Conservation (phyloP, 53 echinoderm and acorn worm species). For the Holothuria scabra region DNA sequence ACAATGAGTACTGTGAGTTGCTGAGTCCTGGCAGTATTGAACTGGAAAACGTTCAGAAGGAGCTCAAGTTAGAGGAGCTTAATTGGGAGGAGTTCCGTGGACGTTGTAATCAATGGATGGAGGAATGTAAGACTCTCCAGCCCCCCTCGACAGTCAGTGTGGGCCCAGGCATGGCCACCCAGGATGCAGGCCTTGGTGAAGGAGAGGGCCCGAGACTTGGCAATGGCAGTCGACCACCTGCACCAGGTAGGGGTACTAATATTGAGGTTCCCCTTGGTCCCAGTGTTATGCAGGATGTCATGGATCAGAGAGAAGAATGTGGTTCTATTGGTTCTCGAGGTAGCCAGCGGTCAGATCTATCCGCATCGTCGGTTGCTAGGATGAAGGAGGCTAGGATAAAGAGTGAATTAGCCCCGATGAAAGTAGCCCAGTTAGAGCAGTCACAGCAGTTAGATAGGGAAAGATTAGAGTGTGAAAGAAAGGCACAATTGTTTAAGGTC, state of each 20-base stretch:
- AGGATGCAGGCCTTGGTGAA: not conserved
- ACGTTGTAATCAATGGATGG: not conserved
- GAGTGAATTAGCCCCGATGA: slow-evolving; percentile 31
- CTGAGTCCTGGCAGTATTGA: not conserved
- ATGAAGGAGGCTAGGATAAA: slow-evolving; percentile 45
- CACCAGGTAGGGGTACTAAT: not conserved
- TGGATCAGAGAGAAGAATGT: no score
- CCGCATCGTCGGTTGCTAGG: slow-evolving; percentile 22
- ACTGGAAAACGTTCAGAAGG: not conserved
- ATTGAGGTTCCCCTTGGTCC: no score
- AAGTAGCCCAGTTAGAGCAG: slow-evolving; percentile 38
- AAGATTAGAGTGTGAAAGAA: slow-evolving; percentile 20
- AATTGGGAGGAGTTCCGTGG: slow-evolving; percentile 1
- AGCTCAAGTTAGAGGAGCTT: not conserved
- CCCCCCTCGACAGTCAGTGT: no score
- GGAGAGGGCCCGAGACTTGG: not conserved
- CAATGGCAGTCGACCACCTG: not conserved
- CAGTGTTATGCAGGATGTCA: no score
- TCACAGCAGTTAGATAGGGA: slow-evolving; percentile 38
- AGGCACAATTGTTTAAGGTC: not conserved
- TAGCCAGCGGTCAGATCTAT: not conserved
- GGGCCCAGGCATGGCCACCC: not conserved
- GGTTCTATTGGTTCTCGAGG: no score
- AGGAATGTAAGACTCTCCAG: not conserved
- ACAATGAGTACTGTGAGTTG: not conserved